Evolutionary conservation across 2,888 invertebrate species (phyloP).

Genomic region (Amblyjoppa fuscipennis): DNA sequence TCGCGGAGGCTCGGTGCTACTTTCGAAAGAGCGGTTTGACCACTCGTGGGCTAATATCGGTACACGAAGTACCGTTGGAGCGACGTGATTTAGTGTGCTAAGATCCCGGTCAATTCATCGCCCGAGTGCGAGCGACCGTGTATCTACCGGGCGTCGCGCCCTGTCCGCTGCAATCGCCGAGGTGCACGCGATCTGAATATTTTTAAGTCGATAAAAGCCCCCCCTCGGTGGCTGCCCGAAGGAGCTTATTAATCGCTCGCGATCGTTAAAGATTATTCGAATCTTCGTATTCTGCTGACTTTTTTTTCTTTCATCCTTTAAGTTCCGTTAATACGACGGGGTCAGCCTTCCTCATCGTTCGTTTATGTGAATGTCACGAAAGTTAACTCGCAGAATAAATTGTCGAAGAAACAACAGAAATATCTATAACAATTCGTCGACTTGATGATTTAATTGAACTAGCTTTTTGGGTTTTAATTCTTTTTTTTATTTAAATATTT

Average conservation of each 20-base stretch:
- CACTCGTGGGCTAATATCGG: conserved; percentile 65
- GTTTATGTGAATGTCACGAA: conserved; percentile 49
- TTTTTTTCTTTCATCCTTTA: conserved; percentile 19
- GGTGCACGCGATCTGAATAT: conserved; percentile 61
- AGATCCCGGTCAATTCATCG: conserved; percentile 48
- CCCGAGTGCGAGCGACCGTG: not conserved
- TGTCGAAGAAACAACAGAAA: too few species aligned
- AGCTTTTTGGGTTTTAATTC: too few species aligned
- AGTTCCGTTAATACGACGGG: conserved; percentile 58
- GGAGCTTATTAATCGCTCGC: conserved; percentile 49
- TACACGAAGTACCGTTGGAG: conserved; percentile 66
- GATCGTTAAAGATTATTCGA: conserved; percentile 42
- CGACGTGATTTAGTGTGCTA: conserved; percentile 62
- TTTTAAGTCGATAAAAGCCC: conserved; percentile 55
- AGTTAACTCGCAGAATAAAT: not conserved
- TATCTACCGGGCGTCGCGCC: conserved; percentile 15
- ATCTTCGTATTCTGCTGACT: conserved; percentile 3
- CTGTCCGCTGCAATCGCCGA: conserved; percentile 35
- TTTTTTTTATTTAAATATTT: not conserved
- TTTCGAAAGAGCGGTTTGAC: conserved; percentile 66
- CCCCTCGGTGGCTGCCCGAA: conserved; percentile 39
- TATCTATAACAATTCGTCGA: too few species aligned
- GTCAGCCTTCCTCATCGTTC: conserved; percentile 43
- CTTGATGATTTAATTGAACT: too few species aligned
- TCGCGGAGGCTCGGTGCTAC: conserved; percentile 39